These are phyloP conservation scores for Pica pica DNA, from an alignment of 2,113 vertebrate species.

Conservation along the genomic window DNA sequence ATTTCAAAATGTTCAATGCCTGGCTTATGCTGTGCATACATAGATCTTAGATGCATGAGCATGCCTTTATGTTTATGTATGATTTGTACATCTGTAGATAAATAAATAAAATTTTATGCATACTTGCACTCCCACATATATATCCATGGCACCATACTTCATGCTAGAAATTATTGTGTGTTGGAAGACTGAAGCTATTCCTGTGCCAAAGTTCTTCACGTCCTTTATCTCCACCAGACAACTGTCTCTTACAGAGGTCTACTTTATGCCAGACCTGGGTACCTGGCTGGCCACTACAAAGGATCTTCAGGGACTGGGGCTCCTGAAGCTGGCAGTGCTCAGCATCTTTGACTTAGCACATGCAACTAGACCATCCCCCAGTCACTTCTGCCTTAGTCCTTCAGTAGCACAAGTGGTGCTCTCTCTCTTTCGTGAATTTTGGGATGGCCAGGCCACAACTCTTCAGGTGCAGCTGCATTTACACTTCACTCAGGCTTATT, in stretches of 20 bases:
- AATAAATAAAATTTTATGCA: neutral
- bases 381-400: neutral
- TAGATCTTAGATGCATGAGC: neutral
- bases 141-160: neutral
- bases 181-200: neutral
- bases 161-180: neutral
- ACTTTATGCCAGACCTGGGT: neutral
- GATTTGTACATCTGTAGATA: neutral
- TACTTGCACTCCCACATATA: neutral
- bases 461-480: neutral
- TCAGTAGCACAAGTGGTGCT: neutral
- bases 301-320: neutral
- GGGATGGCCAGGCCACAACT: neutral
- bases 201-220: neutral
- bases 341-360: neutral
- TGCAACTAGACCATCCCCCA: fast-evolving
- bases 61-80: neutral
- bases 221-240: neutral
- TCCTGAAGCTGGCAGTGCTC: neutral
- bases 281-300: neutral
- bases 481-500: neutral
- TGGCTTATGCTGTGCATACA: neutral
- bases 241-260: neutral
- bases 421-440: neutral
- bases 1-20: neutral